phyloP scores from a whole-genome alignment of 1,140 invertebrate species.

The Ceratosolen solmsi region DNA sequence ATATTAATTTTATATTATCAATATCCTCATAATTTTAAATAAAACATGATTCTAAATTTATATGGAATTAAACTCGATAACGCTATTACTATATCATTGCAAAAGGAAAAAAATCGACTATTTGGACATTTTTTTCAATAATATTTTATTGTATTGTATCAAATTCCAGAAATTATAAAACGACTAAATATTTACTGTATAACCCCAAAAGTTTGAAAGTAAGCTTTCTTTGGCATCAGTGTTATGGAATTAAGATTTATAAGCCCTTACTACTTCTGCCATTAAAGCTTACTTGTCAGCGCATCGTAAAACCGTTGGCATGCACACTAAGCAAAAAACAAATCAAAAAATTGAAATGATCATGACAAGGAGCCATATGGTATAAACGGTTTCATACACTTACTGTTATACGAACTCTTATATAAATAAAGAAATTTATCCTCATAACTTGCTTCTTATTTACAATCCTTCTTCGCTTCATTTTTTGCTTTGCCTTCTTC shows the following conservation, averaged over 20 bases:
- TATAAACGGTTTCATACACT: conserved; percentile 57
- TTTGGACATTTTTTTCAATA: too few species aligned
- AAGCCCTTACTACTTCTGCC: conserved; percentile 57
- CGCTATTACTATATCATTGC: too few species aligned
- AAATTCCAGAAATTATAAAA: too few species aligned
- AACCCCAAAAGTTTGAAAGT: not conserved
- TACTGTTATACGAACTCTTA: not conserved
- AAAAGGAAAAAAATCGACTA: too few species aligned
- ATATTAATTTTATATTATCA: too few species aligned
- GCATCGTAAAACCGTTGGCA: conserved; percentile 60
- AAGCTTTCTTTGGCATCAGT: not conserved
- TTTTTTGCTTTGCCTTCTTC: too few species aligned
- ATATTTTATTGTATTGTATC: too few species aligned
- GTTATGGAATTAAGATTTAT: conserved; percentile 55
- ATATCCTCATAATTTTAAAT: too few species aligned
- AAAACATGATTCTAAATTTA: too few species aligned
- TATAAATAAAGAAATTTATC: not conserved
- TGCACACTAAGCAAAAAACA: conserved; percentile 5
- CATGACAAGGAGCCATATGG: conserved; percentile 57
- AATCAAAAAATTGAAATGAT: conserved; percentile 11
- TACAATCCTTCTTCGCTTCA: not conserved
- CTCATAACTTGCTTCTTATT: not conserved
- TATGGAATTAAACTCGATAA: too few species aligned
- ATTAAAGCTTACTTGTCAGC: conserved; percentile 62
- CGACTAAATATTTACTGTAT: too few species aligned